Evolutionary conservation across 2,797 vertebrate genomes (phyloP), one percentile per base, ranked within the genome.

Genomic region (Morelia viridis): DNA sequence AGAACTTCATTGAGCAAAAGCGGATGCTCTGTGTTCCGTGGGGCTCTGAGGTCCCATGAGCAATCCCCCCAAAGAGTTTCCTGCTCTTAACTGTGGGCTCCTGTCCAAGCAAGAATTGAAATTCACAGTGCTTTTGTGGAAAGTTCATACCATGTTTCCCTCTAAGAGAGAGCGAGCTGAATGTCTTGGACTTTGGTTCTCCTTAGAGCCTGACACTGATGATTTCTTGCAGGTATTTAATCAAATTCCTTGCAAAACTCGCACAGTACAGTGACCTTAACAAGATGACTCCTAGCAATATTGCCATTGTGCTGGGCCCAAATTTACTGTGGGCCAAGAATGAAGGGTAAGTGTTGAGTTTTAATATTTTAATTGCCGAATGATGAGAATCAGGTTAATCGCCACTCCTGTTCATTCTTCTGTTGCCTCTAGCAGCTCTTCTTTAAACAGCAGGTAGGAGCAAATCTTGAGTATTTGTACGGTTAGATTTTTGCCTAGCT

Each of bases 271-370:
- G 99, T 0, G 99, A 99, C 0, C 57, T 98, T 31, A 99, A 99
- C 96, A 99, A 99, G 96, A 99, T 99, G 99, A 99, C 98, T 0
- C 98, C 99, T 6, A 99, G 98, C 97, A 99, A 99, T 95, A 98
- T 99, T 0, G 98, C 99, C 53, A 99, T 99, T 9, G 99, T 99
- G 26, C 95, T 99, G 93, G 99, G 99, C 92, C 99, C 99, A 93
- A 99, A 99, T 97, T 96, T 99, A 95, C 92, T 99, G 7, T 99
- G 99, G 99, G 97, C 98, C 68, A 99, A 98, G 96, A 98, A 98
- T 0, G 99, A 99, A 97, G 99, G 99, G 99, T 99, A 94, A 98
- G 98, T 83, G 64, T 24, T 62, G 24, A 17, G 46, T 53, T 60
- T 24, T 41, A 9, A 41, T 41, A 17, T 19, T 35, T 11, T 19